phyloP scores from a whole-genome alignment of 1,140 invertebrate genomes.

The Dufourea novaeangliae region DNA sequence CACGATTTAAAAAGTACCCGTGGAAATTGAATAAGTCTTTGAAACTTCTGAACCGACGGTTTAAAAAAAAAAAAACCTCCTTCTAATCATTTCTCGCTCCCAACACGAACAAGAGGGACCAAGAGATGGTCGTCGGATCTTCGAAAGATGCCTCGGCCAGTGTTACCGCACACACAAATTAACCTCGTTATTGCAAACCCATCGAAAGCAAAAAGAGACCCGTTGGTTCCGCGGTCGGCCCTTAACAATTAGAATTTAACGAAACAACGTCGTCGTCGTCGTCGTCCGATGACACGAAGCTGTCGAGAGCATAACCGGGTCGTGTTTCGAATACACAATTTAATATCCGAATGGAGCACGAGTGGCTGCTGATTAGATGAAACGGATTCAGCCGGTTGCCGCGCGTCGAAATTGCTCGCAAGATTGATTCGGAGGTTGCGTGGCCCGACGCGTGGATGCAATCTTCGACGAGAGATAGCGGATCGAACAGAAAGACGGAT shows the following conservation, averaged over 20 bases:
- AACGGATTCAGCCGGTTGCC: not conserved
- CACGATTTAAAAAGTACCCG: conserved; percentile 14
- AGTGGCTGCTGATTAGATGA: no score
- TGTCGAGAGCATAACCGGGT: no score
- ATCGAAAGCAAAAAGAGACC: not conserved
- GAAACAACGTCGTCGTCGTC: not conserved
- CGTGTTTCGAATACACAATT: no score
- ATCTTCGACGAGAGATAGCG: not conserved
- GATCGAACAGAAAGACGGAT: not conserved
- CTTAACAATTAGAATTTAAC: not conserved
- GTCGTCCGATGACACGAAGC: no score
- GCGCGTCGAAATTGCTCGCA: conserved; percentile 1
- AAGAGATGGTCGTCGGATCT: not conserved
- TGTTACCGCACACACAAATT: not conserved
- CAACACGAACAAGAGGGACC: not conserved
- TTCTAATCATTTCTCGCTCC: not conserved
- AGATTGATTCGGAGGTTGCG: conserved; percentile 2
- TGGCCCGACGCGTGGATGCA: not conserved
- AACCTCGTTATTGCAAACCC: not conserved
- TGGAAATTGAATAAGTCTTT: conserved; percentile 12
- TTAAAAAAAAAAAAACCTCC: not conserved
- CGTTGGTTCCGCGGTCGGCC: not conserved
- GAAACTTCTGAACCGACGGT: not conserved
- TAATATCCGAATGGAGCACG: no score
- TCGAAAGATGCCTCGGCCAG: not conserved